phyloP scores from a whole-genome alignment of 2,888 invertebrate species.

The Flabesymbios commensalis region DNA sequence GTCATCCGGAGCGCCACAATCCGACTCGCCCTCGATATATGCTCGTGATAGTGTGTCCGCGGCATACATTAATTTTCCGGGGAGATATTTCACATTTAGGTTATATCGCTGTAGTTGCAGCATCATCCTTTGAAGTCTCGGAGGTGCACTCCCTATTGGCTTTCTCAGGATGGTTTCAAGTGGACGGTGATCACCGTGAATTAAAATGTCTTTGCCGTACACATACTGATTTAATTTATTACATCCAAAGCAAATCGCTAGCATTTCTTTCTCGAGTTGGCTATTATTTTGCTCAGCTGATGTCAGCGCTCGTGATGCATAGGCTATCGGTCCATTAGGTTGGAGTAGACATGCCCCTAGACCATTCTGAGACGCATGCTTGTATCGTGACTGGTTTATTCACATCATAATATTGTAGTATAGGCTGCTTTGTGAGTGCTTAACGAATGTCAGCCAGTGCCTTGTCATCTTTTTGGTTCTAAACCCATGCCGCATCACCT shows the following conservation, averaged over 20 bases:
- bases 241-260: slow-evolving; percentile 31
- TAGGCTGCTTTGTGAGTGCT: slow-evolving; percentile 22
- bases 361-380: slow-evolving; percentile 30
- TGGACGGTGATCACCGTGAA: slow-evolving; percentile 27
- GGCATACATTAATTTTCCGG: slow-evolving; percentile 21
- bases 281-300: slow-evolving; percentile 31
- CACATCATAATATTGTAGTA: slow-evolving; percentile 30
- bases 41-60: slow-evolving; percentile 36
- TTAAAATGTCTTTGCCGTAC: slow-evolving; percentile 26
- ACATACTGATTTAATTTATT: slow-evolving; percentile 33
- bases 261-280: slow-evolving; percentile 30
- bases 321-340: slow-evolving; percentile 29
- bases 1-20: not conserved
- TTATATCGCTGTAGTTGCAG: not conserved
- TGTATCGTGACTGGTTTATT: slow-evolving; percentile 28
- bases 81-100: not conserved
- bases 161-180: slow-evolving; percentile 1
- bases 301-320: slow-evolving; percentile 29
- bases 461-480: slow-evolving; percentile 24
- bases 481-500: not conserved
- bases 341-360: slow-evolving; percentile 35
- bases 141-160: not conserved
- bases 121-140: not conserved
- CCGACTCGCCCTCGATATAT: not conserved
- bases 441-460: slow-evolving; percentile 23